Conservation (phyloP, 2,797 vertebrate genomes). For the Denticeps clupeoides region DNA sequence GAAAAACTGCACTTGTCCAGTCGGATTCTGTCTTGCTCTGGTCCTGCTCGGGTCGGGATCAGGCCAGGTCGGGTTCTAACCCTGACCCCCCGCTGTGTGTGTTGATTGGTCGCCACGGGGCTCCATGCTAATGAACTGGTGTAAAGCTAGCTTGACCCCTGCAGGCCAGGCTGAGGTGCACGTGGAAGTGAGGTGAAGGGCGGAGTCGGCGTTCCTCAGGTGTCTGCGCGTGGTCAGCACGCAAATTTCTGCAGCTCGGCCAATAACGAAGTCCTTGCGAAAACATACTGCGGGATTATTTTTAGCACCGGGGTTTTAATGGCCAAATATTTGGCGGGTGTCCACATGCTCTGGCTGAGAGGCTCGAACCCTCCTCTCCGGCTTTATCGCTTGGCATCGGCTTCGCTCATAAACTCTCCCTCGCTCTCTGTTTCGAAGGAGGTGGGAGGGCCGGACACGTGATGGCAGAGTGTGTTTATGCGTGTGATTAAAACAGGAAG, state of each 20-base stretch:
- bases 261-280: conserved; percentile 46
- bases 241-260: conserved; percentile 13
- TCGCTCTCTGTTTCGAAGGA: conserved; percentile 6
- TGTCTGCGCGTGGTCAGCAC: conserved; percentile 31
- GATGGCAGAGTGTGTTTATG: too few species aligned
- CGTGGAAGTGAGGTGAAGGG: not conserved
- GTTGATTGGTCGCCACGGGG: too few species aligned
- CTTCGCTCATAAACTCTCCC: not conserved
- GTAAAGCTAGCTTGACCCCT: too few species aligned
- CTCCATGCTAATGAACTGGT: too few species aligned
- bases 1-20: too few species aligned
- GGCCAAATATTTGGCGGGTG: conserved; percentile 43
- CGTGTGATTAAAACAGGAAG: too few species aligned
- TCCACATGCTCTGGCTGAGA: conserved; percentile 42
- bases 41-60: too few species aligned
- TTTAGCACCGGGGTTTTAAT: conserved; percentile 36
- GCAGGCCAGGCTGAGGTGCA: too few species aligned
- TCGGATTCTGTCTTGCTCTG: too few species aligned
- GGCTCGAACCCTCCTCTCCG: conserved; percentile 31
- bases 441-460: too few species aligned
- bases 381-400: not conserved
- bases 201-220: not conserved
- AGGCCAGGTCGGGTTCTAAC: too few species aligned
- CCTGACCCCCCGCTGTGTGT: too few species aligned
- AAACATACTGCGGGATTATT: conserved; percentile 54